phyloP scores from a whole-genome alignment of 2,113 vertebrate genomes.

The Xyliphius kryptos region DNA sequence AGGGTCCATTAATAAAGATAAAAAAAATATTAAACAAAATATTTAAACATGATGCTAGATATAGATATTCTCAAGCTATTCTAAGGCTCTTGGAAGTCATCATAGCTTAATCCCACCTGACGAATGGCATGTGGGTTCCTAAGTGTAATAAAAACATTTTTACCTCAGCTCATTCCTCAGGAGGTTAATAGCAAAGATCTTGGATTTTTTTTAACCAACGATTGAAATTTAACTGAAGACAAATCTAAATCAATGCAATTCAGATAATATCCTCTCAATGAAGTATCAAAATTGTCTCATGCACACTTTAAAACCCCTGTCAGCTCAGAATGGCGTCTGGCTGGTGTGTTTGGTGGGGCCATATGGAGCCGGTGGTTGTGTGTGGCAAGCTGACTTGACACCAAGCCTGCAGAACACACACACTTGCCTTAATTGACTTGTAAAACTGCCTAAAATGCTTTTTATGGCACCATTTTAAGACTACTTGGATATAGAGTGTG shows the following conservation, averaged over 20 bases:
- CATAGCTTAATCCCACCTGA: conserved; percentile 44
- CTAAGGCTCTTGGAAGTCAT: conserved; percentile 20
- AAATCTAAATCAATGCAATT: no score
- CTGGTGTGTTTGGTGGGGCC: conserved; percentile 58
- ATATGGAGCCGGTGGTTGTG: conserved; percentile 51
- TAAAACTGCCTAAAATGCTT: conserved; percentile 60
- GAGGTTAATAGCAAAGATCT: conserved; percentile 43
- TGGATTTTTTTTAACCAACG: conserved; percentile 35
- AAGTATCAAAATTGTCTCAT: no score
- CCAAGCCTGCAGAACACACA: conserved; percentile 47
- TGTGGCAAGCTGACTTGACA: conserved; percentile 56
- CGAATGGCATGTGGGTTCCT: conserved; percentile 52
- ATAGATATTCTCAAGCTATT: no score
- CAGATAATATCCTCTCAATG: no score
- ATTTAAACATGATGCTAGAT: no score
- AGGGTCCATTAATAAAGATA: neutral
- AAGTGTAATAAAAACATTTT: conserved; percentile 39
- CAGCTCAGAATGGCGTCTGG: conserved; percentile 31
- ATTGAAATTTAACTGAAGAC: no score
- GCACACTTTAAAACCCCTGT: conserved; percentile 2
- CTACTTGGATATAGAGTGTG: conserved; percentile 53
- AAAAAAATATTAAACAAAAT: no score
- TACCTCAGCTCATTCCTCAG: conserved; percentile 47
- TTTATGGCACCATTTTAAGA: conserved; percentile 62
- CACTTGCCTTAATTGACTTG: conserved; percentile 62